Conservation (phyloP, 2,797 vertebrate species). For the Myioborus miniatus region DNA sequence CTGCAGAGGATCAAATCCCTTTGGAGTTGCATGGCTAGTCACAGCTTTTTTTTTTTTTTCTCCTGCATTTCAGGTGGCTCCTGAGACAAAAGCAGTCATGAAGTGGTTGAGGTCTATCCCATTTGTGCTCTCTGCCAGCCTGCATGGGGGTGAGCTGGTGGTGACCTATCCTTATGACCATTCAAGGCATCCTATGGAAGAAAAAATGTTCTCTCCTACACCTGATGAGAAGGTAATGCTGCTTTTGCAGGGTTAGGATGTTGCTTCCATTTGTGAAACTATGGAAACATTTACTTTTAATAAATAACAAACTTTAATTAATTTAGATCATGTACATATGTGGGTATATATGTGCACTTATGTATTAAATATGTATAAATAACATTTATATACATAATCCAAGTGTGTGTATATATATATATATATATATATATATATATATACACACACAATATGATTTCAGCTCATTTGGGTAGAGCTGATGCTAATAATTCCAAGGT, state of each 20-base stretch:
- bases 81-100: conserved; percentile 96
- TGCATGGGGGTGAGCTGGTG: conserved; percentile 95
- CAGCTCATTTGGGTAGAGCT: neutral
- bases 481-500: neutral
- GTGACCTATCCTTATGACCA: conserved; percentile 96
- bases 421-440: no score
- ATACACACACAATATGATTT: no score
- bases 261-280: neutral
- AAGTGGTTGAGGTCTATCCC: conserved; percentile 91
- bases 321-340: neutral
- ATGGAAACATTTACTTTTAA: neutral
- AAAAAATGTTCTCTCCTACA: conserved; percentile 91
- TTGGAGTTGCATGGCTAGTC: neutral
- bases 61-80: conserved; percentile 84
- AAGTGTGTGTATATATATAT: neutral
- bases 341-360: neutral
- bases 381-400: neutral
- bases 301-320: neutral
- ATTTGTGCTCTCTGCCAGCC: conserved; percentile 92
- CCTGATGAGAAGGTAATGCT: conserved; percentile 90
- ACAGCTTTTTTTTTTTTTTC: neutral
- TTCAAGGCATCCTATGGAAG: conserved; percentile 87
- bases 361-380: neutral
- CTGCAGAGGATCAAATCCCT: neutral
- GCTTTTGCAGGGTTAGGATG: neutral